Conservation (phyloP, 2,113 vertebrate species). For the Bolborhynchus lineola region DNA sequence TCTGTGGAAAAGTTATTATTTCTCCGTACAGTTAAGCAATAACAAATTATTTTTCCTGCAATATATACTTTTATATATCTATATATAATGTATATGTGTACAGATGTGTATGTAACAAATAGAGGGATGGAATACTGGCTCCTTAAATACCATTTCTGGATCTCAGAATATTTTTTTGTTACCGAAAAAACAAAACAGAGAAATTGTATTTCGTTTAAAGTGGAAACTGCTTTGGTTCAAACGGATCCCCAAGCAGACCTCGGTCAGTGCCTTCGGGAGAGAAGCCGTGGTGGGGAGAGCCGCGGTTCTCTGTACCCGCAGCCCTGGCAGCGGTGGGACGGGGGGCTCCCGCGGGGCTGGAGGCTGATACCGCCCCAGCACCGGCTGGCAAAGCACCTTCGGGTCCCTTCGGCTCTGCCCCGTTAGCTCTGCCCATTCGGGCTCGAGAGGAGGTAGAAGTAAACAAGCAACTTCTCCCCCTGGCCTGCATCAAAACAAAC, state of each 20-base stretch:
- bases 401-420: neutral
- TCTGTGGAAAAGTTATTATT: constrained; percentile 9
- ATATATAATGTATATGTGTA: neutral
- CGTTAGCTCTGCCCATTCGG: neutral
- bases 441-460: constrained; percentile 24
- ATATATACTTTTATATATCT: neutral
- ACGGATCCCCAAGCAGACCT: neutral
- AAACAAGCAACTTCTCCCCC: constrained; percentile 17
- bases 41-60: neutral
- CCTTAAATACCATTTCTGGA: neutral
- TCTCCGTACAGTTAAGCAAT: neutral
- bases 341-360: neutral
- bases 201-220: neutral
- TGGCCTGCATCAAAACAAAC: neutral
- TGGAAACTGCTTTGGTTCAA: neutral
- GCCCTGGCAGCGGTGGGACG: neutral
- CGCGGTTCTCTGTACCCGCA: neutral
- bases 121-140: neutral
- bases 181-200: neutral
- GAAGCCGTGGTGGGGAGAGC: neutral
- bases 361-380: neutral
- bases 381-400: neutral
- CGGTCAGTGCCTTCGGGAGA: neutral
- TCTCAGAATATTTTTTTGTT: neutral
- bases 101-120: neutral